These are phyloP conservation scores for Neoaliturus tenellus DNA, from an alignment of 2,888 invertebrate genomes.

Conservation along the genomic window DNA sequence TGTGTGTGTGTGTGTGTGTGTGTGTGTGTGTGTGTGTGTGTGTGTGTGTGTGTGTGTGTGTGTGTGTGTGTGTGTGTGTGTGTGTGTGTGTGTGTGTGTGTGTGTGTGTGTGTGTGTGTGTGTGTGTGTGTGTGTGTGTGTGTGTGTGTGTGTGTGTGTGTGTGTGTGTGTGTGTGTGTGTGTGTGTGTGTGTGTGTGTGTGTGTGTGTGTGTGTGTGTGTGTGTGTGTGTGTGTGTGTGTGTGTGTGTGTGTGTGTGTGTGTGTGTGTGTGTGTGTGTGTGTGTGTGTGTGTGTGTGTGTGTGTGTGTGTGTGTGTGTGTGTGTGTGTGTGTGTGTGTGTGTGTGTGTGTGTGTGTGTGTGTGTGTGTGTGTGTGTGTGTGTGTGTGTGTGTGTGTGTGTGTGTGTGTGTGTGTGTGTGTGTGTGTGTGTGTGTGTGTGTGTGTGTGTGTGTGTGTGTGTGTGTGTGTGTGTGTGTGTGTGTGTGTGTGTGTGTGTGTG, in stretches of 20 bases:
- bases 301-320: constrained; percentile 29
- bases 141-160: constrained; percentile 49
- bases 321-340: constrained; percentile 32
- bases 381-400: constrained; percentile 32
- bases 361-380: constrained; percentile 35
- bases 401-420: background rate
- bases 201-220: constrained; percentile 51
- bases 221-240: constrained; percentile 48
- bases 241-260: constrained; percentile 25
- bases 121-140: constrained; percentile 52
- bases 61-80: too few species aligned
- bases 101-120: too few species aligned
- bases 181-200: constrained; percentile 52
- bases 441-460: constrained; percentile 35
- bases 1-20: too few species aligned
- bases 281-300: constrained; percentile 27
- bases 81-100: too few species aligned
- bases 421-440: constrained; percentile 10
- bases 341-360: constrained; percentile 35
- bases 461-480: constrained; percentile 32
- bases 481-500: too few species aligned
- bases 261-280: constrained; percentile 30
- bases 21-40: too few species aligned
- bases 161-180: constrained; percentile 49
- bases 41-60: too few species aligned